Conservation (phyloP, 2,797 vertebrate species). For the Sebastes nivosus region DNA sequence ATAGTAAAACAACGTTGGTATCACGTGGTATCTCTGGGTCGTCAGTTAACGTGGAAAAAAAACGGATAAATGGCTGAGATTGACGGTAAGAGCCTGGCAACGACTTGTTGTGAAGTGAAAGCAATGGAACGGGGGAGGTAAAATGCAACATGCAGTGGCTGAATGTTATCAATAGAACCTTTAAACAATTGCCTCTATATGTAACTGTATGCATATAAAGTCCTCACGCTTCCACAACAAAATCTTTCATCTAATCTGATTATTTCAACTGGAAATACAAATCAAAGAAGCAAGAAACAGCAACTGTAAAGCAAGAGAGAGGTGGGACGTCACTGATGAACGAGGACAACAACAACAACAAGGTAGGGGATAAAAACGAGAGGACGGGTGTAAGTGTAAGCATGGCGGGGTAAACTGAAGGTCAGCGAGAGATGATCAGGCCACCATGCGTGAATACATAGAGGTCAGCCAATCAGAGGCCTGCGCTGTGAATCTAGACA, state of each 20-base stretch:
- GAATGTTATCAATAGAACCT: no score
- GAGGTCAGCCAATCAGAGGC: conserved; percentile 50
- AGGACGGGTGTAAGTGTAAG: not conserved
- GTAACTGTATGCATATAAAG: not conserved
- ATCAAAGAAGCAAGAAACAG: not conserved
- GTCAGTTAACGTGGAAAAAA: no score
- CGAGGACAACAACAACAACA: not conserved
- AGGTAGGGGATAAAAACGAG: not conserved
- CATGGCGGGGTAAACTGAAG: conserved; percentile 11
- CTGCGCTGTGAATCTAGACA: conserved; percentile 26
- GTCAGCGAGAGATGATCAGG: conserved; percentile 30
- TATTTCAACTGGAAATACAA: not conserved
- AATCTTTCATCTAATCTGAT: not conserved
- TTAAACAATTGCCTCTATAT: not conserved
- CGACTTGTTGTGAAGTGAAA: no score
- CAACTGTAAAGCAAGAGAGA: not conserved
- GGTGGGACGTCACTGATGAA: not conserved
- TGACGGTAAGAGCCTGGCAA: no score
- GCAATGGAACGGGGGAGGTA: no score
- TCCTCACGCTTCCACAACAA: not conserved
- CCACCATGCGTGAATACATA: conserved; percentile 9
- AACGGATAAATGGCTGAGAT: no score
- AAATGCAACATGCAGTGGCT: no score
- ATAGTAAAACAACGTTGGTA: no score
- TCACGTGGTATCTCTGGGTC: no score